Conservation (phyloP, 1,140 invertebrate genomes). For the Agrypnia vestita region DNA sequence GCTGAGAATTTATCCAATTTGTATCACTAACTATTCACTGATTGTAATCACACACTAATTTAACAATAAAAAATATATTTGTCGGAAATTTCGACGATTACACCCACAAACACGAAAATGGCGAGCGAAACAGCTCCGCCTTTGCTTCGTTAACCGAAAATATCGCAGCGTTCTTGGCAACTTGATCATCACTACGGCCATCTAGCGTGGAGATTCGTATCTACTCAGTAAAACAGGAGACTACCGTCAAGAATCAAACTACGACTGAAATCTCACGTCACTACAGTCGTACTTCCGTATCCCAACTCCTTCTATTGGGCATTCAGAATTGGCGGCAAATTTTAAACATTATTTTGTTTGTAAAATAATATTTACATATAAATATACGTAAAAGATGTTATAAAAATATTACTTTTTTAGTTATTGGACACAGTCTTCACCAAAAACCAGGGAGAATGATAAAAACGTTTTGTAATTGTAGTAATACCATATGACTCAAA, state of each 20-base stretch:
- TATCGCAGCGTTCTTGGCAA: conserved; percentile 39
- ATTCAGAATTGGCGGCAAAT: background rate
- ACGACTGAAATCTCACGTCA: too few species aligned
- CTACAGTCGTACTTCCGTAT: too few species aligned
- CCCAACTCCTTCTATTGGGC: too few species aligned
- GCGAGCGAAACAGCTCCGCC: conserved; percentile 50
- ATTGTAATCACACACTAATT: conserved; percentile 25
- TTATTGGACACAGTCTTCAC: too few species aligned
- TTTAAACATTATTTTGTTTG: background rate
- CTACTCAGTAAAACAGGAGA: conserved; percentile 3
- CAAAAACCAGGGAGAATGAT: too few species aligned
- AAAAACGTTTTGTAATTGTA: too few species aligned
- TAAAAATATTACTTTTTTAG: too few species aligned
- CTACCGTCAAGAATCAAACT: too few species aligned
- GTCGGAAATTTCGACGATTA: conserved; percentile 21
- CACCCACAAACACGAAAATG: conserved; percentile 54
- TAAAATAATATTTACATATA: too few species aligned
- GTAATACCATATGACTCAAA: too few species aligned
- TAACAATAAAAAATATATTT: conserved; percentile 15
- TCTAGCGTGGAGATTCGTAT: conserved; percentile 19
- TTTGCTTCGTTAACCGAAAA: conserved; percentile 33
- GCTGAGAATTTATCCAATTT: conserved; percentile 26
- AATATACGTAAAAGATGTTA: too few species aligned
- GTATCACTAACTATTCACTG: conserved; percentile 15
- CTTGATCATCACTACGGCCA: conserved; percentile 10